Evolutionary conservation across 2,888 invertebrate genomes (phyloP), one percentile per base, ranked within the genome.

Genomic region (Noctua janthina): DNA sequence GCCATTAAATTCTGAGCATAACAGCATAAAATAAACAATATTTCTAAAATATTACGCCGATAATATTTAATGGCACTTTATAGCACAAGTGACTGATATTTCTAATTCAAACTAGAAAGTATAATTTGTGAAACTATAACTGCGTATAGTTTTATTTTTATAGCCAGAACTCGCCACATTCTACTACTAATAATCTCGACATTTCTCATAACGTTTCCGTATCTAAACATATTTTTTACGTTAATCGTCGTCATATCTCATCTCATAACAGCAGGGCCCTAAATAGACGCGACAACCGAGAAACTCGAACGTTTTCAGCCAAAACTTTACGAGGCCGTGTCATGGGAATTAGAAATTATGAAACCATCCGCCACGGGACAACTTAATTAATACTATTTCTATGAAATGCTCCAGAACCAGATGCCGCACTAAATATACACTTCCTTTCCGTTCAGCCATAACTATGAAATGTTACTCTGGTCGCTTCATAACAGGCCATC

Each of bases 341-440:
- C 94, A 92, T 83, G 92, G 89, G 92, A 91, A 92, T 94, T 93
- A 93, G 91, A 92, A 94, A 93, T 94, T 95, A 95, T 94, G 94
- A 94, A 95, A 94, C 93, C 85, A 90, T 94, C 92, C 89, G 93
- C 91, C 93, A 83, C 92, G 95, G 92, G 96, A 95, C 94, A 94
- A 92, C 93, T 95, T 96, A 96, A 96, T 96, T 96, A 96, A 95
- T 93, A 91, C 92, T 78, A 92, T 94, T 96, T 96, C 96, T 93
- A 93, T 96, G 96, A 96, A 96, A 95, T 93, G 93, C 93, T 92
- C 91, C 90, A 91, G 92, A 91, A 92, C 94, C 96, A 96, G 96
- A 96, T 96, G 96, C 96, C 94, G 90, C 93, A 93, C 96, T 95
- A 96, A 96, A 96, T 96, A 96, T 96, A 96, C 90, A 96, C 96